Base-by-base conservation (phyloP, 2,888 invertebrate species). In the Slavum lentiscoides region DNA sequence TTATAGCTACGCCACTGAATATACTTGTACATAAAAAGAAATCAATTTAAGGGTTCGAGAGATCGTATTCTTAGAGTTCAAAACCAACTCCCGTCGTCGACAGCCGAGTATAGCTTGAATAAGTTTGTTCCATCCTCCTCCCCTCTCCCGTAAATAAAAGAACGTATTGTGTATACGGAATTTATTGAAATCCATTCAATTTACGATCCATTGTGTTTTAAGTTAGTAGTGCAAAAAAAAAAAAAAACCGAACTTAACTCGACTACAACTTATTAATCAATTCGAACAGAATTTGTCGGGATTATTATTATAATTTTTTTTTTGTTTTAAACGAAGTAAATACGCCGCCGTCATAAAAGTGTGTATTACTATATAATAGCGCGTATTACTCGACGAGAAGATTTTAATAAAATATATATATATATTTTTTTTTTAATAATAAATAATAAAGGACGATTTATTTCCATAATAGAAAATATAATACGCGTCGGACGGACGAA, bases 181-280 rank as follows among this genome's bases (percentile, higher is more conserved):
- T 61, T 74, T 74, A 4, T 55, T 55, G n/a, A 74, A 74, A 74
- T 64, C 64, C 62, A 74, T 74, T 74, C 64, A 74, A 64, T 74
- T 55, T 64, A 53, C 37, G 21, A 53, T 39, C 74, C 55, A 74
- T 64, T 74, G 55, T 74, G 17, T 55, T 66, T n/a, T 17, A 37
- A 64, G 21, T 74, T 9, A 5, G 55, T 19, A 66, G 74, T 66
- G 21, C 13, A 55, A 19, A 55, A 74, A 59, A 74, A 55, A 64
- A 21, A 55, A 66, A 37, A 43, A 6, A 3, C 39, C 7, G 6
- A 43, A 43, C 7, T 9, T 9, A 43, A 64, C 62, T 15, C 53
- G 64, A 64, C 73, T 64, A 74, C 64, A 53, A 53, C 74, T 30
- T 74, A 74, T 74, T 74, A 64, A 74, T 74, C 64, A 74, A 64